Base-by-base conservation (phyloP, 1,140 invertebrate genomes). In the Steinernema khuongi region DNA sequence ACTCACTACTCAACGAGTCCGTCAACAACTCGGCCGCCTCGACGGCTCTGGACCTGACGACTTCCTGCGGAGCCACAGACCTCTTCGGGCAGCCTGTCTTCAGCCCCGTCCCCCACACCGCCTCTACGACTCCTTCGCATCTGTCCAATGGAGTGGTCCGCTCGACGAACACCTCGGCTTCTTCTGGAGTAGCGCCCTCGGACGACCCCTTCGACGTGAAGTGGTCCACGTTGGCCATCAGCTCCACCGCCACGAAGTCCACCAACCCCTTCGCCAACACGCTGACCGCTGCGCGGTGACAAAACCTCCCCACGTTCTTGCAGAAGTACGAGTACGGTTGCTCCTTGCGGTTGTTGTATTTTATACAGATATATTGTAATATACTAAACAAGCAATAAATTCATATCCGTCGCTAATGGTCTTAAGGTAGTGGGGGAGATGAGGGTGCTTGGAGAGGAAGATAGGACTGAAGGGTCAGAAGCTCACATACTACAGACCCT, bases 151-250 rank as follows among this genome's bases (percentile, higher is more conserved):
- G 30, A 1, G 43, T 80, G 18, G 30, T 41, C 19, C 70, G 1
- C 7, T 28, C 41, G 50, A 71, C 43, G 44, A 69, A 71, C 19
- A 44, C 36, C 19, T 41, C 28, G 31, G 44, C 18, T 17, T 31
- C 26, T 28, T 28, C 28, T 18, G 33, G 14, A 0, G 67, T 30
- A 18, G 36, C 31, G 1, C 33, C 67, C 31, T 33, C 68, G 7
- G 74, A 77, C 1, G 81, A 82, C 43, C 81, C 81, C 14, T 82
- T 82, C 60, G 81, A 82, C 68, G 77, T 82, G 17, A 70, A 81
- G 44, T 82, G 81, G 81, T 76, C 76, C 19, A 50, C 68, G 19
- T 67, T 71, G 26, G 78, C 75, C 36, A 70, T 81, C 71, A 72
- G 33, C n/a, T 36, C 32, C 11, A 17, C 28, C 19, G 50, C 50